Base-by-base conservation (phyloP, 2,113 vertebrate genomes). In the Hippocampus zosterae region DNA sequence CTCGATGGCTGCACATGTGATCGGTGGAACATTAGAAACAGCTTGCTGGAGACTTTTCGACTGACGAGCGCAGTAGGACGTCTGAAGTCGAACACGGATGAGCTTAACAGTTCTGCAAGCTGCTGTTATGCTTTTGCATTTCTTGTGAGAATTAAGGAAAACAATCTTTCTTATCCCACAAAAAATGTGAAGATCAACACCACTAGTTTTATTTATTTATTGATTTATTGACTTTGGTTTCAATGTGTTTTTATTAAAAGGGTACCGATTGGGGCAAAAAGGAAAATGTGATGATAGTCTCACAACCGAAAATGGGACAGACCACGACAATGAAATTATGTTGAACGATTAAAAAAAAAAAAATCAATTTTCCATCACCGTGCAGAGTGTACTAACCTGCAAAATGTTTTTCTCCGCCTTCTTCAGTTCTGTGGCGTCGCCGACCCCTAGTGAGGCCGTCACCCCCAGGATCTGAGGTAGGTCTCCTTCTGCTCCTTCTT, bases 391-490 rank as follows among this genome's bases (percentile, higher is more conserved):
- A 23, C 63, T 93, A 92, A 98, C 97, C 75, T 92, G 93, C 76
- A 99, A 91, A 88, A 99, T 96, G 89, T 99, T 95, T 44, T 95
- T 92, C 82, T 93, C 92, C 1, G 96, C 95, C 88, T 94, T 93
- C 12, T 82, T 72, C 67, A 83, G 67, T 68, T 81, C 91, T 0
- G 71, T 95, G 74, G 96, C 96, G 10, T 85, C 91, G 53, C 95
- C 96, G 1, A 98, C 95, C 41, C 96, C 96, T 0, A 96, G 96
- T 27, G 96, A 97, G 40, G 96, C 96, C 29, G 97, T 98, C 65
- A 99, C 91, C 74, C 95, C 96, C 60, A 98, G 85, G 63, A 98
- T 94, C 89, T 99, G 97, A 70, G 96, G 96, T 37, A 96, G 90
- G 77, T 33, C 21, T 84, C 50, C 68, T 93, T 91, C 70, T 91